Conservation (phyloP, 2,113 vertebrate genomes). For the Ctenomys sociabilis region DNA sequence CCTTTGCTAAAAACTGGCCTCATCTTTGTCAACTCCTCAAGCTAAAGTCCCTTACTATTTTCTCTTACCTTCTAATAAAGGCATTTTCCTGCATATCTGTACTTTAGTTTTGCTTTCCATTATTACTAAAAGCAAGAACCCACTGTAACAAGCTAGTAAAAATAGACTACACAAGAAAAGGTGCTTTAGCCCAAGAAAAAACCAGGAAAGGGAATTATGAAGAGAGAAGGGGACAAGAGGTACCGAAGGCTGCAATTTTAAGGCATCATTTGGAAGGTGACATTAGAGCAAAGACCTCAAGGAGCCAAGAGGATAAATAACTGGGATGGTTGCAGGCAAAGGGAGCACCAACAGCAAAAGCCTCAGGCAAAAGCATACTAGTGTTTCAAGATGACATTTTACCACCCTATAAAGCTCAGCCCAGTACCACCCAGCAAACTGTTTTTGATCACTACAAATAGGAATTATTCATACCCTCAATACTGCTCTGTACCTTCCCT, state of each 20-base stretch:
- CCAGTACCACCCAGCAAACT: not conserved
- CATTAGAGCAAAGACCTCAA: not conserved
- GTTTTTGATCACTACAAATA: not conserved
- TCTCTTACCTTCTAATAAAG: not conserved
- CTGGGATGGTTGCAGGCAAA: not conserved
- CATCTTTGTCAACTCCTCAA: not conserved
- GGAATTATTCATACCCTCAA: conserved; percentile 6
- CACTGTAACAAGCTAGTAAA: not conserved
- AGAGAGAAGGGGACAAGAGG: not conserved
- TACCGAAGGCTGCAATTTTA: not conserved
- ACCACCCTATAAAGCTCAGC: not conserved
- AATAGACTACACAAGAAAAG: not conserved
- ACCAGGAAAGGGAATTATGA: not conserved
- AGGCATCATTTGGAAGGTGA: conserved; percentile 17
- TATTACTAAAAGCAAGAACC: not conserved
- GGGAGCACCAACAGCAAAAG: conserved; percentile 33
- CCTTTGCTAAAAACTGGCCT: not conserved
- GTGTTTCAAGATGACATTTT: not conserved
- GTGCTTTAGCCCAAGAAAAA: not conserved
- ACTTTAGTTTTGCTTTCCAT: not conserved
- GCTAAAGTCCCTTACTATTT: not conserved
- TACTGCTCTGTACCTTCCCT: not conserved
- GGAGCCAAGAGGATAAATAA: not conserved
- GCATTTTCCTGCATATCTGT: not conserved
- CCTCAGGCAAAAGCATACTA: not conserved